A percentile compares a stretch with the other conserved stretches of the same genome.
Conservation (phyloP, 2,113 vertebrate genomes). For the Lycocorax pyrrhopterus region DNA sequence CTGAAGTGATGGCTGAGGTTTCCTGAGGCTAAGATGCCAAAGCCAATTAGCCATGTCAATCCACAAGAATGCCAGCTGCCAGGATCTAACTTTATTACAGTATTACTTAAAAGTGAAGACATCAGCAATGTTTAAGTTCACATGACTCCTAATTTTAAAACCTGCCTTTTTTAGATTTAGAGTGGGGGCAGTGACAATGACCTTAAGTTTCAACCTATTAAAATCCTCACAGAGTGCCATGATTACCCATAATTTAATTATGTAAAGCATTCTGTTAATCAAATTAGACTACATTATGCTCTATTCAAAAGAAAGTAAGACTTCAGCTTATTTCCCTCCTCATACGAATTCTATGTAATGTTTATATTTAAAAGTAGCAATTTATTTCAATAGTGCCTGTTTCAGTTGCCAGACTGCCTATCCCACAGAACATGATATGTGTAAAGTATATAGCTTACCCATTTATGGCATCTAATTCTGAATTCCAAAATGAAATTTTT, state of each 20-base stretch:
- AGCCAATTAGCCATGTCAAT: conserved; percentile 74
- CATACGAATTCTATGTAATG: conserved; percentile 25
- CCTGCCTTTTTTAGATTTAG: conserved; percentile 37
- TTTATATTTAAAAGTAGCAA: conserved; percentile 55
- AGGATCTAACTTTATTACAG: conserved; percentile 55
- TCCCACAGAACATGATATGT: conserved; percentile 59
- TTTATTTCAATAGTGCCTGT: conserved; percentile 43
- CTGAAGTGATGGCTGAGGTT: conserved; percentile 67
- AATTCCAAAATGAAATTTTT: conserved; percentile 45
- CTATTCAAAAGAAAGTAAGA: conserved; percentile 38
- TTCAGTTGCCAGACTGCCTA: conserved; percentile 44
- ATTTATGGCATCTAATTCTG: conserved; percentile 40
- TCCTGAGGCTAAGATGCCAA: conserved; percentile 68
- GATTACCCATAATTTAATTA: conserved; percentile 58
- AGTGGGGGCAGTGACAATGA: conserved; percentile 15
- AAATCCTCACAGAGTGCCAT: conserved; percentile 13
- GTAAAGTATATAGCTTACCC: conserved; percentile 54
- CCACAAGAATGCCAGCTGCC: conserved; percentile 64
- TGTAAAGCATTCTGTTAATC: conserved; percentile 49
- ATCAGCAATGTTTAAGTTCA: conserved; percentile 59
- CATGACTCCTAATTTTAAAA: conserved; percentile 60
- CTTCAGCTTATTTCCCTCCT: neutral
- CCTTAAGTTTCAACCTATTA: conserved; percentile 47
- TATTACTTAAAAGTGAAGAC: conserved; percentile 66
- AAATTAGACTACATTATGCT: conserved; percentile 41